Conservation (phyloP, 2,113 vertebrate species). For the Rissa tridactyla region DNA sequence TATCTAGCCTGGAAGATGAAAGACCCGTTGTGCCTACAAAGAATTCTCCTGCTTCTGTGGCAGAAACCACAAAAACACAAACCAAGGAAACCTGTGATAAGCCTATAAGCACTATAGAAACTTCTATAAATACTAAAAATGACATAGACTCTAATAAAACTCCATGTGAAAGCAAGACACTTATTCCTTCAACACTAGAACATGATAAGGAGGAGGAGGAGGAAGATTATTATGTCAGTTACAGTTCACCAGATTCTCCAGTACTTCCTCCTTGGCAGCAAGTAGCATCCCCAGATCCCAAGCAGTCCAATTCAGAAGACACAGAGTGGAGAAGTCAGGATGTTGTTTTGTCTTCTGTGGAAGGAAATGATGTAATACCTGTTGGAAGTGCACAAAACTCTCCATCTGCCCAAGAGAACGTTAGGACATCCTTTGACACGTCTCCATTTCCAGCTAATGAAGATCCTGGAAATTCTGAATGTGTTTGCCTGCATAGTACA, state of each 20-base stretch:
- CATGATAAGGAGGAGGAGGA: constrained; percentile 66
- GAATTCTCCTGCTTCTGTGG: constrained; percentile 42
- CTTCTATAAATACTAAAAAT: constrained; percentile 41
- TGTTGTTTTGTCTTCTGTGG: constrained; percentile 47
- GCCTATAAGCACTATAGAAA: constrained; percentile 54
- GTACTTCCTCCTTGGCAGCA: constrained; percentile 87
- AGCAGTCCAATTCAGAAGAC: constrained; percentile 46
- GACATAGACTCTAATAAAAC: constrained; percentile 14
- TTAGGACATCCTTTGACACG: background rate
- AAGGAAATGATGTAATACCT: constrained; percentile 18
- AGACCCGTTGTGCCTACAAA: constrained; percentile 69
- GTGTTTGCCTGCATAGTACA: constrained; percentile 81
- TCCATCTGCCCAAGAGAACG: constrained; percentile 13
- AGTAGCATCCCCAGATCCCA: constrained; percentile 69
- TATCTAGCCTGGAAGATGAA: constrained; percentile 56
- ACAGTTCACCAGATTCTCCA: constrained; percentile 80
- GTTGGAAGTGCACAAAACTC: constrained; percentile 44
- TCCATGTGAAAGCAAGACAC: constrained; percentile 49
- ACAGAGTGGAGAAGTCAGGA: constrained; percentile 52
- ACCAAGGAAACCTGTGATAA: constrained; percentile 65
- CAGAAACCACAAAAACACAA: constrained; percentile 55
- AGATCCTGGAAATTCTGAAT: constrained; percentile 57
- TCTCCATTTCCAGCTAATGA: constrained; percentile 65
- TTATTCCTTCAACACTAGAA: constrained; percentile 39
- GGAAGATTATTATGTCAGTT: constrained; percentile 65